phyloP scores from a whole-genome alignment of 2,888 invertebrate genomes.

The Cheilosia impressa region DNA sequence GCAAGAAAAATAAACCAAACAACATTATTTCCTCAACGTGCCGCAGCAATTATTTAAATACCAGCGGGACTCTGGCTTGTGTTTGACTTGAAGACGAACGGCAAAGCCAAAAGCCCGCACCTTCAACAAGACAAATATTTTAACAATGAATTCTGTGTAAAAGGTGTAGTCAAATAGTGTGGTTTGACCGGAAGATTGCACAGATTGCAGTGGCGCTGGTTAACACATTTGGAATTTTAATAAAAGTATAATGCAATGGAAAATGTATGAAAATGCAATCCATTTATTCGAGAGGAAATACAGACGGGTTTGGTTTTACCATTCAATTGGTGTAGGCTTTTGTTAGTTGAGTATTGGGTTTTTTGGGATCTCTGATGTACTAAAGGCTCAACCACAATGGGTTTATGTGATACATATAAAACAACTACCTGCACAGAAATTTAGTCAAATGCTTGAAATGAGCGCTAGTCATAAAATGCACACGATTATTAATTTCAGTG shows the following conservation, averaged over 20 bases:
- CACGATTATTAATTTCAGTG: too few relatives aligned
- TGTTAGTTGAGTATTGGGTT: too few relatives aligned
- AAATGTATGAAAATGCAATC: neutral
- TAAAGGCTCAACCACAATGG: too few relatives aligned
- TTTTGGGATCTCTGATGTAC: too few relatives aligned
- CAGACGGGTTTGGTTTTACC: neutral
- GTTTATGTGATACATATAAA: too few relatives aligned
- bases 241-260: neutral
- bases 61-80: neutral
- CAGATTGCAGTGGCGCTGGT: slow-evolving; percentile 10
- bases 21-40: slow-evolving; percentile 20
- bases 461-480: too few relatives aligned
- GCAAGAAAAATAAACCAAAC: slow-evolving; percentile 12
- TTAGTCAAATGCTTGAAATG: too few relatives aligned
- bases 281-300: neutral
- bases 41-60: slow-evolving; percentile 18
- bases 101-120: slow-evolving; percentile 7
- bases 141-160: slow-evolving; percentile 18
- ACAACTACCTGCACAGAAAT: too few relatives aligned
- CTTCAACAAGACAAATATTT: slow-evolving; percentile 34
- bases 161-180: slow-evolving; percentile 20
- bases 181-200: slow-evolving; percentile 14
- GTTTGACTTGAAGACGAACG: neutral
- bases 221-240: slow-evolving; percentile 28
- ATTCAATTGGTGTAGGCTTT: too few relatives aligned